Base-by-base conservation (phyloP, 2,888 invertebrate genomes). In the Teinopalpus imperialis region DNA sequence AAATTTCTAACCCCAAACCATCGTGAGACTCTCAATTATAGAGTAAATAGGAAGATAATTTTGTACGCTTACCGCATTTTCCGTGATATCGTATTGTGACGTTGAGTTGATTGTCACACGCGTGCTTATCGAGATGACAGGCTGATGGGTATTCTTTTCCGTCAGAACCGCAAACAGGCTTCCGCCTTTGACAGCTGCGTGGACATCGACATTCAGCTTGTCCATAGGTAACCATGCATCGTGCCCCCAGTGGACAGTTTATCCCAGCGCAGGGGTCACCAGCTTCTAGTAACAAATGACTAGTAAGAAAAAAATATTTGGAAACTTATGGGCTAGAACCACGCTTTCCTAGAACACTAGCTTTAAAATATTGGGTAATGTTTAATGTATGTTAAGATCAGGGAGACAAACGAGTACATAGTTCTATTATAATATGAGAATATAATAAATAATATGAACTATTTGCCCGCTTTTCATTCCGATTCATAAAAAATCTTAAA, bases 81-180 rank as follows among this genome's bases (percentile, higher is more conserved):
- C 97, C 97, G 48, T 92, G 91, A 65, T 94, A 96, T 64, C 94
- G 94, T 56, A 96, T 91, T 12, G 93, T 93, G 57, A 97, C 92
- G 69, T 95, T 94, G 50, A 92, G 89, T 54, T 92, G 92, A 59
- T 91, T 91, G 51, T 91, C 91, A 75, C 97, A 98, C 1, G 96
- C 93, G 26, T 93, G 91, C 60, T 93, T 91, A 65, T 94, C 93
- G 91, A 97, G 94, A 74, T 95, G 94, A 69, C 97, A 97, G 24
- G 94, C 93, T 67, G 96, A 96, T 23, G 95, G 92, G 79, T 97
- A 97, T 52, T 97, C 92, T 61, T 93, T 92, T 3, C 96, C 95
- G 74, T 97, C 97, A 8, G 95, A 95, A 13, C 96, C 97, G 67
- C 97, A 97, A 4, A 95, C 95, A 2, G 96, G 94, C 64, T 95